phyloP scores from a whole-genome alignment of 2,888 invertebrate genomes.

The Drosophila putrida region DNA sequence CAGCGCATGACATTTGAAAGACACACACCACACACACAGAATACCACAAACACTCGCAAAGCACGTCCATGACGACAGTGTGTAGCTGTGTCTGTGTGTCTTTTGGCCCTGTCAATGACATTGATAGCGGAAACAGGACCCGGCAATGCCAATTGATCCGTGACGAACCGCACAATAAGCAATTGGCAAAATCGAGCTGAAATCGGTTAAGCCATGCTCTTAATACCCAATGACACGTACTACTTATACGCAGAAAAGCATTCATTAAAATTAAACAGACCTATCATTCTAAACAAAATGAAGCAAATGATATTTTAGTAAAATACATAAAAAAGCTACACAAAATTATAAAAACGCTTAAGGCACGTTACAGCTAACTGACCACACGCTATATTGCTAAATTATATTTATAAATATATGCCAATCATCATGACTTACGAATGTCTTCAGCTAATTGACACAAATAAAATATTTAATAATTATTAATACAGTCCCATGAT shows the following conservation, averaged over 20 bases:
- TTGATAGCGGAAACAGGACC: constrained; percentile 65
- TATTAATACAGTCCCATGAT: background rate
- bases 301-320: no score
- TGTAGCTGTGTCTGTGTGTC: constrained; percentile 40
- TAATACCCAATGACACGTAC: constrained; percentile 17
- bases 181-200: constrained; percentile 47
- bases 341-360: background rate
- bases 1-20: constrained; percentile 78
- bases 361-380: background rate
- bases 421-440: no score
- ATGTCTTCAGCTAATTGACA: no score
- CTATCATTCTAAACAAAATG: background rate
- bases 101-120: constrained; percentile 53
- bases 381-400: background rate
- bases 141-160: constrained; percentile 54
- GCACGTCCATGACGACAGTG: constrained; percentile 21
- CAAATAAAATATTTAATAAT: no score
- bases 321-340: background rate
- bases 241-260: background rate
- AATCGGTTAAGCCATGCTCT: constrained; percentile 29
- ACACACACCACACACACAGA: constrained; percentile 32
- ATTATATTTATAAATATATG: background rate
- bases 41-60: constrained; percentile 1
- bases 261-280: constrained; percentile 6
- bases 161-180: constrained; percentile 50